Conservation (phyloP, 1,140 invertebrate species). For the Calosoma granatense region DNA sequence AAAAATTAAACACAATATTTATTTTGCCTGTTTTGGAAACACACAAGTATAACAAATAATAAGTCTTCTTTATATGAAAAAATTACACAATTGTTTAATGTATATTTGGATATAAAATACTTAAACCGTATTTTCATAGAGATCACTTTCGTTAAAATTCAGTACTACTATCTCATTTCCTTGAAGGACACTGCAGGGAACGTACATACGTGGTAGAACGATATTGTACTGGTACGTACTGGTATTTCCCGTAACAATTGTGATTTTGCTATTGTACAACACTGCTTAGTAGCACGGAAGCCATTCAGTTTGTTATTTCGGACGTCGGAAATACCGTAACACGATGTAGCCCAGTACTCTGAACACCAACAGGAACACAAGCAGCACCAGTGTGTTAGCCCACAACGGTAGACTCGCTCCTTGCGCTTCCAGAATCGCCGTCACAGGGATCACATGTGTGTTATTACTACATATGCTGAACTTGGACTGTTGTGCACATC, state of each 20-base stretch:
- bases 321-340: slow-evolving; percentile 58
- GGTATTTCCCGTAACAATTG: background rate
- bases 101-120: slow-evolving; percentile 7
- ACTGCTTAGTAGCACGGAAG: background rate
- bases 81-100: slow-evolving; percentile 4
- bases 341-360: slow-evolving; percentile 65
- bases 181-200: background rate
- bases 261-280: background rate
- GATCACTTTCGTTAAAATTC: slow-evolving; percentile 2
- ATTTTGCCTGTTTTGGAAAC: background rate
- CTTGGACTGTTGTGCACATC: slow-evolving; percentile 57
- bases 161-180: background rate
- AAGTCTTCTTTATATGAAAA: background rate
- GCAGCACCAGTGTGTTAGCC: slow-evolving; percentile 65
- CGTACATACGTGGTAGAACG: too few relatives aligned
- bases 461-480: slow-evolving; percentile 52
- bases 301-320: slow-evolving; percentile 37
- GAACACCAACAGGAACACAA: slow-evolving; percentile 63
- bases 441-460: slow-evolving; percentile 50
- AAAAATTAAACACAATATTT: background rate
- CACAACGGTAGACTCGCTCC: slow-evolving; percentile 54
- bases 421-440: slow-evolving; percentile 57
- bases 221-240: too few relatives aligned
- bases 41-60: background rate
- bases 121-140: slow-evolving; percentile 6